Evolutionary conservation across 2,113 vertebrate species (phyloP).

Genomic region (Myrmophylax atrothorax): DNA sequence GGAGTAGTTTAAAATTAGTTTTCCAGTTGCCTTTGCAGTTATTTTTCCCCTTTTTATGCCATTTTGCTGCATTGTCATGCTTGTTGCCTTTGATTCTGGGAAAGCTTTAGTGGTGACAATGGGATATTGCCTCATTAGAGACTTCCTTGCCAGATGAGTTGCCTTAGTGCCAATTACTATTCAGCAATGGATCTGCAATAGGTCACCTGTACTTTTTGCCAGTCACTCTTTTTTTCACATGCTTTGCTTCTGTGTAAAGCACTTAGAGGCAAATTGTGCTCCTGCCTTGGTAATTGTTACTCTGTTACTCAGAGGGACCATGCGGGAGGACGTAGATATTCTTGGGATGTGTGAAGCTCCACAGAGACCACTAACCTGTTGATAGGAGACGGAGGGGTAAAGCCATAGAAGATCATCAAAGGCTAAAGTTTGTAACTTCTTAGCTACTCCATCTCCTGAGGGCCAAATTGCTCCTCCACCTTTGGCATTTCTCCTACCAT

Average conservation of each 20-base stretch:
- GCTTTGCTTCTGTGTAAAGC: slow-evolving; percentile 15
- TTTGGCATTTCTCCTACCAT: not conserved
- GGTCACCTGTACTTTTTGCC: slow-evolving; percentile 41
- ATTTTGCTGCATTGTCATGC: slow-evolving; percentile 36
- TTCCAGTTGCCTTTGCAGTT: slow-evolving; percentile 45
- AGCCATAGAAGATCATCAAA: not conserved
- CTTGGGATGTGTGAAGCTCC: not conserved
- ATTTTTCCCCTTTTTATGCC: slow-evolving; percentile 15
- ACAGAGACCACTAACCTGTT: not conserved
- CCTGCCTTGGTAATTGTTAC: not conserved
- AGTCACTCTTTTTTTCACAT: not conserved
- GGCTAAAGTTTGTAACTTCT: not conserved
- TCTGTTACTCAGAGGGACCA: not conserved
- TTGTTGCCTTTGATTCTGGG: slow-evolving; percentile 40
- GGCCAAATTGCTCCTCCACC: not conserved
- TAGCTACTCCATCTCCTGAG: not conserved
- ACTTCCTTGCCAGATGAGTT: slow-evolving; percentile 33
- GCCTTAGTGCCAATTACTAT: slow-evolving; percentile 27
- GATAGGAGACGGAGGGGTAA: not conserved
- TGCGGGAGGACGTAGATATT: not conserved
- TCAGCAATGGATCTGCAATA: slow-evolving; percentile 31
- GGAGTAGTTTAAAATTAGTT: slow-evolving; percentile 23
- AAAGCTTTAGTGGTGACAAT: slow-evolving; percentile 45
- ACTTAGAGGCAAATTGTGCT: slow-evolving; percentile 14
- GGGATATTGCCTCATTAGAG: slow-evolving; percentile 54